phyloP scores from a whole-genome alignment of 2,113 vertebrate genomes.

The Sylvicapra grimmia region DNA sequence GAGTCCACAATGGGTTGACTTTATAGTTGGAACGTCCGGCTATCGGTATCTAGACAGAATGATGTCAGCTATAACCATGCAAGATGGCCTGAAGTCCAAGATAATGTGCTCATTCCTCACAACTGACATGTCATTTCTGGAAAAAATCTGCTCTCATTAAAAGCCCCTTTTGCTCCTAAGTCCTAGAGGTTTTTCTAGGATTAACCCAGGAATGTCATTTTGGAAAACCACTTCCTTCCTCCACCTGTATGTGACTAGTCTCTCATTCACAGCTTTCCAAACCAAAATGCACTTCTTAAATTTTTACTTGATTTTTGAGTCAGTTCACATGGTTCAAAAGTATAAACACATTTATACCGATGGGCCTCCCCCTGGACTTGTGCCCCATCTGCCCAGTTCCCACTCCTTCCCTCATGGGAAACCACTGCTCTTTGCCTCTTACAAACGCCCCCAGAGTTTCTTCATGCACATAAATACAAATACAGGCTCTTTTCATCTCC shows the following conservation, averaged over 20 bases:
- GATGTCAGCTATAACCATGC: background rate
- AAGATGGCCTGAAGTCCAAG: background rate
- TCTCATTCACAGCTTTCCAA: slow-evolving; percentile 32
- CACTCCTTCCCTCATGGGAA: background rate
- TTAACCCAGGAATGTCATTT: slow-evolving; percentile 52
- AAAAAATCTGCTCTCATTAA: background rate
- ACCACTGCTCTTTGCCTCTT: background rate
- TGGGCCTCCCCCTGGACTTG: background rate
- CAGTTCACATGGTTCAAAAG: background rate
- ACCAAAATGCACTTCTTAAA: background rate
- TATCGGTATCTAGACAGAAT: accelerated
- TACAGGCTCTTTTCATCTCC: background rate
- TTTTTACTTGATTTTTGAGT: background rate
- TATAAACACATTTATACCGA: background rate
- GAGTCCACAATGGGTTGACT: background rate
- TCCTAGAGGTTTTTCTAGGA: slow-evolving; percentile 10
- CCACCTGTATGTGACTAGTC: background rate
- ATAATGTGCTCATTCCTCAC: background rate
- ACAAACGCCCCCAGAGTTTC: background rate
- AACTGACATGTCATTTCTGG: background rate
- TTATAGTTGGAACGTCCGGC: background rate
- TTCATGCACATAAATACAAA: background rate
- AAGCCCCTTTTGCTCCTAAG: background rate
- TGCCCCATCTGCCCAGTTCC: background rate
- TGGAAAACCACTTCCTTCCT: slow-evolving; percentile 27